Evolutionary conservation across 2,113 vertebrate species (phyloP).

Genomic region (Nothoprocta pentlandii): DNA sequence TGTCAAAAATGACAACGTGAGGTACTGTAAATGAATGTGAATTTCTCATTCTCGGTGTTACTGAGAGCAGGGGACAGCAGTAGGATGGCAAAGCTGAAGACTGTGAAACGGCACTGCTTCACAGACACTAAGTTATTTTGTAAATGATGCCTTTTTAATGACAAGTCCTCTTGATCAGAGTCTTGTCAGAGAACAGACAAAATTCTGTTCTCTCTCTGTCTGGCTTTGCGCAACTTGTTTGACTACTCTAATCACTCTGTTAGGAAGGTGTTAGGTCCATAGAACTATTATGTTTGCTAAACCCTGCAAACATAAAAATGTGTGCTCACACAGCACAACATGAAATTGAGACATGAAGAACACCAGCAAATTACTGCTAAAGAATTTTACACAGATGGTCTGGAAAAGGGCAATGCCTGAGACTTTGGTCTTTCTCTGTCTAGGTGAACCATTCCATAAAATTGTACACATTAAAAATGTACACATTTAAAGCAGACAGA

Average conservation of each 20-base stretch:
- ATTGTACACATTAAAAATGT: neutral
- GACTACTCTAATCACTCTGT: neutral
- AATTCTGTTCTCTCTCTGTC: neutral
- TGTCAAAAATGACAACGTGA: neutral
- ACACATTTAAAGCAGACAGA: neutral
- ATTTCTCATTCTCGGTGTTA: neutral
- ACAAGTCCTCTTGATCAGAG: neutral
- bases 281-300: neutral
- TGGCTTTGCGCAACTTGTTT: neutral
- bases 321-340: rapidly evolving
- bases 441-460: neutral
- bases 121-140: neutral
- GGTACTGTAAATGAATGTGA: neutral
- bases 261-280: neutral
- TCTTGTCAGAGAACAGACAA: neutral
- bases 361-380: neutral
- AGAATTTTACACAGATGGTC: neutral
- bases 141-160: neutral
- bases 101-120: neutral
- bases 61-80: neutral
- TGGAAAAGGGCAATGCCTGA: neutral
- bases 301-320: neutral
- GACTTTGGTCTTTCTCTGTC: neutral
- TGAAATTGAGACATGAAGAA: neutral
- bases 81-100: neutral